Percentiles rank a stretch among this genome's conserved stretches.
These are phyloP conservation scores for Lasioglossum figueresi DNA, from an alignment of 2,888 invertebrate genomes.

Conservation along the genomic window DNA sequence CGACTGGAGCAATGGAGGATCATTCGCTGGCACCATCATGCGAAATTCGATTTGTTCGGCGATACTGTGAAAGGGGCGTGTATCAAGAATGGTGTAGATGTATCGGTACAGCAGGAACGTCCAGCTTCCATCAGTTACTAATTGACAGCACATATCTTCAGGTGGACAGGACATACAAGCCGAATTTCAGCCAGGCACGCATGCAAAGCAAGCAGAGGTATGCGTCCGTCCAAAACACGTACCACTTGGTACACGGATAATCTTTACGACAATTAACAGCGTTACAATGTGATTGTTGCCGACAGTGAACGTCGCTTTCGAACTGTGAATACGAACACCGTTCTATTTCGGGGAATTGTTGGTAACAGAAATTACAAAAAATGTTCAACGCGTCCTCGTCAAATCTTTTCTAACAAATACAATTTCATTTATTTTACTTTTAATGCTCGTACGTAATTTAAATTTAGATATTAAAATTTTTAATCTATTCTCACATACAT, in stretches of 20 bases:
- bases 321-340: neutral
- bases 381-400: too few species aligned
- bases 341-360: neutral
- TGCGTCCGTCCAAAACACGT: constrained; percentile 16
- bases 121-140: constrained; percentile 48
- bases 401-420: too few species aligned
- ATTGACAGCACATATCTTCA: constrained; percentile 52
- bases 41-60: neutral
- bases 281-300: constrained; percentile 6
- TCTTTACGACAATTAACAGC: constrained; percentile 23
- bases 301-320: neutral
- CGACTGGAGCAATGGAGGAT: neutral
- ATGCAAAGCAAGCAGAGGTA: constrained; percentile 11
- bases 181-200: constrained; percentile 35
- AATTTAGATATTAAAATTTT: too few species aligned
- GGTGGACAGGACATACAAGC: constrained; percentile 30
- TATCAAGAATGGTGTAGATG: constrained; percentile 53
- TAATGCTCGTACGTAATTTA: too few species aligned
- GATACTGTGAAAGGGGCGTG: neutral
- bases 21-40: constrained; percentile 18
- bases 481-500: too few species aligned
- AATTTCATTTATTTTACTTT: too few species aligned
- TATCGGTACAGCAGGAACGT: constrained; percentile 12
- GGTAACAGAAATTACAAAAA: neutral
- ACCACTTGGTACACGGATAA: constrained; percentile 18